These are phyloP conservation scores for Paramuricea clavata DNA, from an alignment of 92 coral and sea anemone genomes.

Conservation along the genomic window DNA sequence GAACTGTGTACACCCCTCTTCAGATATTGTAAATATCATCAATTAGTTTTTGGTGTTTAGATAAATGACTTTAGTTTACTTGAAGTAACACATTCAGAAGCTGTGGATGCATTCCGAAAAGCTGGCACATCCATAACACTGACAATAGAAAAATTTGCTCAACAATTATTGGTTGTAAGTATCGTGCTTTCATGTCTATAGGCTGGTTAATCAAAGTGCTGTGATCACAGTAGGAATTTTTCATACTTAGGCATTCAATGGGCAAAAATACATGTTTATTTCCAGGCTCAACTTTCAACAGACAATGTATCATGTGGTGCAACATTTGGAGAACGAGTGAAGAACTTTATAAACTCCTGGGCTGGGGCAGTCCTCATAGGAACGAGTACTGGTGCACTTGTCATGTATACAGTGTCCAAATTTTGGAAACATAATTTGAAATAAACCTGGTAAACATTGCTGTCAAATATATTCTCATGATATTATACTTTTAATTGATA, in stretches of 20 bases:
- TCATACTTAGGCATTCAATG: no score
- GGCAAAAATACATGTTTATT: not conserved
- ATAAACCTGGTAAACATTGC: not conserved
- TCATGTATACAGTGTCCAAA: constrained; percentile 1
- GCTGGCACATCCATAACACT: constrained; percentile 15
- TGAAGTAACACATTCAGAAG: constrained; percentile 25
- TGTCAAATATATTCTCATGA: not conserved
- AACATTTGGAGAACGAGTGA: not conserved
- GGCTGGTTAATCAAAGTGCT: no score
- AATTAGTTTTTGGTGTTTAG: constrained; percentile 4
- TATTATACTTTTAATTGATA: no score
- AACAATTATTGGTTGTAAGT: constrained; percentile 32
- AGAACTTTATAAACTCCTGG: constrained; percentile 44
- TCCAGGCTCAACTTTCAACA: constrained; percentile 12
- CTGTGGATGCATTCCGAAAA: constrained; percentile 50
- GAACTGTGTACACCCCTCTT: no score
- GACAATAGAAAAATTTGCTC: constrained; percentile 36
- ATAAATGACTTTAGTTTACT: constrained; percentile 40
- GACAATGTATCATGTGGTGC: not conserved
- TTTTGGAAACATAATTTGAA: not conserved
- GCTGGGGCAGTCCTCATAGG: constrained; percentile 44
- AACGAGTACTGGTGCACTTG: constrained; percentile 15
- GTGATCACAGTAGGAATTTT: no score
- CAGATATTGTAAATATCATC: no score
- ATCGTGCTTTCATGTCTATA: no score